Conservation (phyloP, 2,888 invertebrate species). For the Notocelia uddmanniana region DNA sequence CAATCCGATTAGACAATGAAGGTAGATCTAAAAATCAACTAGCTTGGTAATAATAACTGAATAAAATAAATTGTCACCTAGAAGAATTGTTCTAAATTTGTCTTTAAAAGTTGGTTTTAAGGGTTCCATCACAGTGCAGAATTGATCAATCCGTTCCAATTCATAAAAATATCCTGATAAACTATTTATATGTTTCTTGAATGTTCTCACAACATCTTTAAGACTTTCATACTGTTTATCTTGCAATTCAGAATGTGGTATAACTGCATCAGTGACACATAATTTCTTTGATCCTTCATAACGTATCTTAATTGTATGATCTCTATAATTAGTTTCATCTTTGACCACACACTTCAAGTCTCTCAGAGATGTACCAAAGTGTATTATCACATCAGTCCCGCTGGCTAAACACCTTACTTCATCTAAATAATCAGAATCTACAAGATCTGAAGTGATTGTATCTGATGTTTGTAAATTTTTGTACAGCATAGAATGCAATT, state of each 20-base stretch:
- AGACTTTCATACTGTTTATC: slow-evolving; percentile 64
- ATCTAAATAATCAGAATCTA: slow-evolving; percentile 64
- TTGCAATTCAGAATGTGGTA: slow-evolving; percentile 66
- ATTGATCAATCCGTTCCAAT: slow-evolving; percentile 68
- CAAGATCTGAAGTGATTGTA: slow-evolving; percentile 54
- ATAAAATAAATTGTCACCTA: slow-evolving; percentile 60
- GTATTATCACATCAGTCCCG: slow-evolving; percentile 53
- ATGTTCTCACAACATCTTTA: slow-evolving; percentile 60
- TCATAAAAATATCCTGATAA: slow-evolving; percentile 69
- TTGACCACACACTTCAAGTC: slow-evolving; percentile 67
- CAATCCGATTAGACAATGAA: too few relatives aligned
- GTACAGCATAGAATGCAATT: slow-evolving; percentile 47
- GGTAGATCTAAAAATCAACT: background rate
- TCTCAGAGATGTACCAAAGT: slow-evolving; percentile 71
- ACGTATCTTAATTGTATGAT: slow-evolving; percentile 66
- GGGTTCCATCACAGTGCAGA: slow-evolving; percentile 74
- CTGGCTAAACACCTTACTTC: slow-evolving; percentile 59
- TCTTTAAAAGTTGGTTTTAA: slow-evolving; percentile 69
- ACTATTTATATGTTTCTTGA: slow-evolving; percentile 58
- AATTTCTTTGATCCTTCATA: slow-evolving; percentile 64
- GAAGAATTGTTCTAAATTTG: slow-evolving; percentile 70
- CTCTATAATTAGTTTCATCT: slow-evolving; percentile 59
- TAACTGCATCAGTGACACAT: slow-evolving; percentile 56
- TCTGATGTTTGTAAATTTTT: slow-evolving; percentile 49
- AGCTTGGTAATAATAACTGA: background rate